Conservation (phyloP, 2,797 vertebrate genomes). For the Poecilia gillii region DNA sequence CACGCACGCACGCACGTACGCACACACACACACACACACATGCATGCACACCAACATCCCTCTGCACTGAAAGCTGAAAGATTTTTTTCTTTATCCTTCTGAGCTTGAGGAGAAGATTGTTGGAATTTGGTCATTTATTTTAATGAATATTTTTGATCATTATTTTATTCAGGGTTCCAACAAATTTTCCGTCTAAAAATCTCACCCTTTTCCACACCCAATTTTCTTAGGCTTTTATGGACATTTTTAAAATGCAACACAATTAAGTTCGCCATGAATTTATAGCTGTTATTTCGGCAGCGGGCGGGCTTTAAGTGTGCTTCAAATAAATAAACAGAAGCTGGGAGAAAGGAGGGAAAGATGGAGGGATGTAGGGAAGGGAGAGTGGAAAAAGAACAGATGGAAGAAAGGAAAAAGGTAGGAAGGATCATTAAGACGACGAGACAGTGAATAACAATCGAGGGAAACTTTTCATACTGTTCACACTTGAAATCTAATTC, state of each 20-base stretch:
- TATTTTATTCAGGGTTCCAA: slow-evolving; percentile 29
- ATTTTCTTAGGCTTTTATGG: not conserved
- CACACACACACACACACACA: no score
- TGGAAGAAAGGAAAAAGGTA: not conserved
- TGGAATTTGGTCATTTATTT: slow-evolving; percentile 39
- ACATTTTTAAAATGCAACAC: not conserved
- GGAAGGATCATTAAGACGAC: not conserved
- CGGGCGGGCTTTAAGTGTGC: not conserved
- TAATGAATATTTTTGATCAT: slow-evolving; percentile 71
- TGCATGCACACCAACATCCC: not conserved
- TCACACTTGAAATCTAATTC: not conserved
- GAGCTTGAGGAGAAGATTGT: slow-evolving; percentile 26
- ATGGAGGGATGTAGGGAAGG: not conserved
- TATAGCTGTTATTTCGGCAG: not conserved
- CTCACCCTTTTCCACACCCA: not conserved
- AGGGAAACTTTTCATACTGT: not conserved
- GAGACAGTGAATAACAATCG: not conserved
- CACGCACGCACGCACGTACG: not conserved
- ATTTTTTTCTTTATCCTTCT: slow-evolving; percentile 26
- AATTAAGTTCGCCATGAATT: not conserved
- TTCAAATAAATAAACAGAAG: not conserved
- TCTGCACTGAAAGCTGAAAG: slow-evolving; percentile 26
- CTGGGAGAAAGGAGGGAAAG: not conserved
- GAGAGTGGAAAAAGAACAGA: not conserved
- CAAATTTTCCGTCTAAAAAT: not conserved